Evolutionary conservation across 2,797 vertebrate species (phyloP).

Genomic region (Semaprochilodus insignis): DNA sequence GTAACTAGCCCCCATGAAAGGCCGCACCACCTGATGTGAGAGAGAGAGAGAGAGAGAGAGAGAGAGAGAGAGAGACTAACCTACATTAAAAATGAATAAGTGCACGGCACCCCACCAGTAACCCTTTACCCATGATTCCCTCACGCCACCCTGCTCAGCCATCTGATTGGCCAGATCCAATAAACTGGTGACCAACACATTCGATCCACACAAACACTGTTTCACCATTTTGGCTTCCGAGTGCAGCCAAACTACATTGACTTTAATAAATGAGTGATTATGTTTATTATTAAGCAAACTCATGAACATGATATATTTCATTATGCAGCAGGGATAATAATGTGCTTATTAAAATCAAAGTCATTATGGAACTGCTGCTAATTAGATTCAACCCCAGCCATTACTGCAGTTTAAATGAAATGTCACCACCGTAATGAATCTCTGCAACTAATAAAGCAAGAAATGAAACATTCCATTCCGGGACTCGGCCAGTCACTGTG

Average conservation of each 20-base stretch:
- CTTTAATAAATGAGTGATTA: not conserved
- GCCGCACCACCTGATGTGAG: not conserved
- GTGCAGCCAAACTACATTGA: not conserved
- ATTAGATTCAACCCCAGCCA: not conserved
- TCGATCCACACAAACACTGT: not conserved
- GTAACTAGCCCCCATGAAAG: not conserved
- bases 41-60: not conserved
- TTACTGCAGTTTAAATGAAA: slow-evolving; percentile 41
- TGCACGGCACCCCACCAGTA: not conserved
- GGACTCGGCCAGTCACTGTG: not conserved
- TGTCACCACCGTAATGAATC: slow-evolving; percentile 53
- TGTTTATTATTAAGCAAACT: not conserved
- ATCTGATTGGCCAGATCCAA: not conserved
- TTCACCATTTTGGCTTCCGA: not conserved
- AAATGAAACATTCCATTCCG: not conserved
- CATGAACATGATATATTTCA: not conserved
- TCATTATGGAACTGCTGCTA: slow-evolving; percentile 1
- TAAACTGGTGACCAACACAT: not conserved
- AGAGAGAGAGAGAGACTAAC: not conserved
- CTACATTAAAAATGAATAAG: not conserved
- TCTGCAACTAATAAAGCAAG: slow-evolving; percentile 55
- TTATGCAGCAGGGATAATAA: slow-evolving; percentile 4
- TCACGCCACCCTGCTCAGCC: not conserved
- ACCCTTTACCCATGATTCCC: not conserved
- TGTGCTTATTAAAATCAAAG: slow-evolving; percentile 14